Evolutionary conservation across 2,113 vertebrate genomes (phyloP).

Genomic region (Pipa parva): DNA sequence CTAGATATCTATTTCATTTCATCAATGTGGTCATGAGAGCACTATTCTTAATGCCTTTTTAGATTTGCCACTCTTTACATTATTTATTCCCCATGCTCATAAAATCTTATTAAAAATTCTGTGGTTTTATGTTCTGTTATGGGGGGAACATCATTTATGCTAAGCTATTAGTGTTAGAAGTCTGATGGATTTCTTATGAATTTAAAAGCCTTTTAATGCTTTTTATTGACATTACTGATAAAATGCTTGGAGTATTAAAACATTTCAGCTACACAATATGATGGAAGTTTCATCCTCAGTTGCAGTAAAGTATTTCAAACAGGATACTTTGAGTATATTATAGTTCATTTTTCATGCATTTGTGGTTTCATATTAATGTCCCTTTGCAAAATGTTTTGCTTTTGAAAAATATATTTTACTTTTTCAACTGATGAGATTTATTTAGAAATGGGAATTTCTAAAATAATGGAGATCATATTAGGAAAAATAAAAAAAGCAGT

Average conservation of each 20-base stretch:
- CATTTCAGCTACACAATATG: neutral
- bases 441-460: too few species aligned
- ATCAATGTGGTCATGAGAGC: too few species aligned
- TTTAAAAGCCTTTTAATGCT: neutral
- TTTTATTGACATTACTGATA: neutral
- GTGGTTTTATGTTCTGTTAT: neutral
- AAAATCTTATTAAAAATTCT: neutral
- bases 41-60: neutral
- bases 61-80: neutral
- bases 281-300: neutral
- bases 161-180: neutral
- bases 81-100: neutral
- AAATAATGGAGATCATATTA: too few species aligned
- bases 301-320: neutral
- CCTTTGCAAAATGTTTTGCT: neutral
- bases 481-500: too few species aligned
- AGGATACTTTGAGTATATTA: neutral
- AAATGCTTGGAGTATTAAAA: neutral
- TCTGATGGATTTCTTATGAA: conserved; percentile 4
- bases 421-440: too few species aligned
- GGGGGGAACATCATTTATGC: neutral
- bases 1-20: too few species aligned
- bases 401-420: neutral
- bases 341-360: neutral
- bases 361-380: neutral